Percentiles rank a stretch among this genome's conserved stretches.
Evolutionary conservation across 2,113 vertebrate species (phyloP).

Genomic region (Vicugna pacos): DNA sequence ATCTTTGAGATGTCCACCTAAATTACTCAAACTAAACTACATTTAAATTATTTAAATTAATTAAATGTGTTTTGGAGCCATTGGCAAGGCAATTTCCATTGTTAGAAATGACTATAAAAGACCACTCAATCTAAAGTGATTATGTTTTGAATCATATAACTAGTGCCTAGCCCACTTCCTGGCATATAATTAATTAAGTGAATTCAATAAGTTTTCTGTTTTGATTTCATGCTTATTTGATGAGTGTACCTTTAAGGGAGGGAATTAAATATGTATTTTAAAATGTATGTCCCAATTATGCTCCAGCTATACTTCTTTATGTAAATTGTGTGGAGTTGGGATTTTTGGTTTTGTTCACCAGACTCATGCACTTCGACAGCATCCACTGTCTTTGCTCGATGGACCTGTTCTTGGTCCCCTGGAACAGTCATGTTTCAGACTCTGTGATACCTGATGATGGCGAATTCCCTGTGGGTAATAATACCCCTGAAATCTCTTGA

Average conservation of each 20-base stretch:
- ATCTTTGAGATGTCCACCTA: background rate
- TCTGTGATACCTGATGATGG: background rate
- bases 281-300: background rate
- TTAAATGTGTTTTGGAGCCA: background rate
- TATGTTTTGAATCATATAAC: background rate
- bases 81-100: background rate
- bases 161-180: background rate
- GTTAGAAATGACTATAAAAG: background rate
- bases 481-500: background rate
- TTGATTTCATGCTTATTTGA: background rate
- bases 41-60: background rate
- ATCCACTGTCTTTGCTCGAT: background rate
- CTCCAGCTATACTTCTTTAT: background rate
- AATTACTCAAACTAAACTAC: background rate
- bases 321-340: accelerated
- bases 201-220: background rate
- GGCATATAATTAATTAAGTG: background rate
- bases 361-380: background rate
- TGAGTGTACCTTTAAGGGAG: background rate
- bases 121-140: background rate
- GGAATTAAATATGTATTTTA: background rate
- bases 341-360: background rate
- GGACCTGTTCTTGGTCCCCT: background rate
- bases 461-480: background rate
- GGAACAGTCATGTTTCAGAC: background rate